phyloP scores from a whole-genome alignment of 2,888 invertebrate species.

The Brassicogethes aeneus region DNA sequence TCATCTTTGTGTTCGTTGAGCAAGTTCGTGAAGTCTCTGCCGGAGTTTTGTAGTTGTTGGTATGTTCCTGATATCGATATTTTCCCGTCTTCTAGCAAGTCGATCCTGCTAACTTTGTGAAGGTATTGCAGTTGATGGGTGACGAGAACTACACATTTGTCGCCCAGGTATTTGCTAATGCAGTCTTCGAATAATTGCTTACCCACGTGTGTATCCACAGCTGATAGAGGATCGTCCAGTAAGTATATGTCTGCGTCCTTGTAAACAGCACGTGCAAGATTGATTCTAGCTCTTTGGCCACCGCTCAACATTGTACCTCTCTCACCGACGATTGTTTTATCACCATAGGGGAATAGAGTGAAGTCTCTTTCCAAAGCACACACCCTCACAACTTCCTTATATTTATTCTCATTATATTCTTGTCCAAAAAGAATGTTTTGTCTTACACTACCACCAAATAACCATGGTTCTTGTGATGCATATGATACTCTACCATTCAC shows the following conservation, averaged over 20 bases:
- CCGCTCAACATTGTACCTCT: slow-evolving; percentile 63
- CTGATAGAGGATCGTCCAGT: slow-evolving; percentile 81
- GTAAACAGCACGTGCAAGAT: slow-evolving; percentile 76
- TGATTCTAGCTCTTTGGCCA: slow-evolving; percentile 80
- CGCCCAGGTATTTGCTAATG: slow-evolving; percentile 50
- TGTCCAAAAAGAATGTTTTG: slow-evolving; percentile 89
- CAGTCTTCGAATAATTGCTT: slow-evolving; percentile 78
- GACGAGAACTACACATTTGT: slow-evolving; percentile 62
- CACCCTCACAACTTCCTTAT: slow-evolving; percentile 55
- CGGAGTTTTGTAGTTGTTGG: slow-evolving; percentile 58
- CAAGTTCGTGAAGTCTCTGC: slow-evolving; percentile 59
- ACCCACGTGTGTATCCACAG: slow-evolving; percentile 83
- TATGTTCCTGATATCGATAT: slow-evolving; percentile 57
- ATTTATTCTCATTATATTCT: slow-evolving; percentile 55
- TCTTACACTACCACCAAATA: slow-evolving; percentile 70
- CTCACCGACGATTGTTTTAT: slow-evolving; percentile 69
- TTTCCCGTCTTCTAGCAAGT: slow-evolving; percentile 47
- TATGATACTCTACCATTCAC: slow-evolving; percentile 64
- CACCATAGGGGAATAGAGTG: slow-evolving; percentile 62
- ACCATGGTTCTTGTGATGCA: slow-evolving; percentile 79
- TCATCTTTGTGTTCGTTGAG: slow-evolving; percentile 16
- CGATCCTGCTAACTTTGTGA: slow-evolving; percentile 47
- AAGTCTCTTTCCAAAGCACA: slow-evolving; percentile 68
- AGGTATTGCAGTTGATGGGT: slow-evolving; percentile 64
- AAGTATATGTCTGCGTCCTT: slow-evolving; percentile 75